Base-by-base conservation (phyloP, 2,797 vertebrate species). In the Acrossocheilus wenchowensis region DNA sequence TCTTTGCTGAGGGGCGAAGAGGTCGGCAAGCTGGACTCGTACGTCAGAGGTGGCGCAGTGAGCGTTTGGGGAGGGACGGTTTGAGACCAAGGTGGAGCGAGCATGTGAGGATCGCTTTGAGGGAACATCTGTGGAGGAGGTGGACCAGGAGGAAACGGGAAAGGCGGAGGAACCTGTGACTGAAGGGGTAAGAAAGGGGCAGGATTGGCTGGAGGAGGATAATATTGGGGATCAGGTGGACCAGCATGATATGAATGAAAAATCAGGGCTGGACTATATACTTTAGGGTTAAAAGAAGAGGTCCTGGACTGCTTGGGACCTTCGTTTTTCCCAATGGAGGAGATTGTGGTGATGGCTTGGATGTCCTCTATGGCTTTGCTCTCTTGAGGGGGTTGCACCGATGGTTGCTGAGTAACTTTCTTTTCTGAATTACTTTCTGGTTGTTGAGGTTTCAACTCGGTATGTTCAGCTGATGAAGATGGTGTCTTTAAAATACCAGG, bases 91-190 rank as follows among this genome's bases (percentile, higher is more conserved):
- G 95, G 92, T 88, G 95, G 91, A 89, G 94, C 91, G 23, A 96
- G 93, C 89, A 95, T 96, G 84, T 95, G 90, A 48, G 90, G 83
- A 66, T 91, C 91, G 3, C 82, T 86, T 69, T 82, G 91, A 26
- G 87, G 88, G 62, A 93, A 92, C n/a, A 92, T 88, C 68, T 92
- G 77, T 6, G 88, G 89, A 19, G 90, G 89, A 57, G 85, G 93
- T 5, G 88, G 90, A 64, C 79, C 91, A 50, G 92, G 81, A 77
- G 95, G 91, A 93, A 95, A 95, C 69, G 94, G 93, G 82, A 96
- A 96, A 85, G 96, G 95, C 89, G 96, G 96, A 86, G 96, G 95
- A 91, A 94, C 94, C 88, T 96, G 95, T 0, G 95, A 96, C 78
- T 96, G 96, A 43, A 96, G 94, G 73, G 94, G 92, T 62, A 96